These are phyloP conservation scores for Acanthosoma haemorrhoidale DNA, from an alignment of 2,888 invertebrate genomes.

Conservation along the genomic window DNA sequence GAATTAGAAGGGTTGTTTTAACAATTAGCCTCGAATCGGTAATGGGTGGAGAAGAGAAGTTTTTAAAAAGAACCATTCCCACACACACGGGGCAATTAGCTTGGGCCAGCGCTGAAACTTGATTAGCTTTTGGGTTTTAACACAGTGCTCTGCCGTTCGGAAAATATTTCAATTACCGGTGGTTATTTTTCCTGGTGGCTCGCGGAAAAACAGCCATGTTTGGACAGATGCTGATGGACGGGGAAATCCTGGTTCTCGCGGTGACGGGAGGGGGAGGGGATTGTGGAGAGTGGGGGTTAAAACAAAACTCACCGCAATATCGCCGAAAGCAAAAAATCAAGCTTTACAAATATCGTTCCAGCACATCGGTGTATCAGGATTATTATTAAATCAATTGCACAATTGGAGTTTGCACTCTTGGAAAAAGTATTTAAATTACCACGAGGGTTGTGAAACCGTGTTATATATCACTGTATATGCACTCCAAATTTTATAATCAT, in stretches of 20 bases:
- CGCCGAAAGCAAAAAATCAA: background rate
- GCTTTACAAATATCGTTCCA: background rate
- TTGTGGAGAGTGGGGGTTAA: background rate
- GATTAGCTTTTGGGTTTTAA: background rate
- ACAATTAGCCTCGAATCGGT: background rate
- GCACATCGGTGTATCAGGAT: too few species aligned
- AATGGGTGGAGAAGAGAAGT: background rate
- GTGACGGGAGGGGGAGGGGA: too few species aligned
- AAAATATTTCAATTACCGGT: conserved; percentile 3
- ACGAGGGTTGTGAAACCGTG: too few species aligned
- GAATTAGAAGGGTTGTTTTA: conserved; percentile 8
- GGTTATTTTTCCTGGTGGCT: conserved; percentile 6
- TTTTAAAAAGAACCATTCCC: conserved; percentile 4
- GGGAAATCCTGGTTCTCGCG: background rate
- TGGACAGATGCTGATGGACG: background rate
- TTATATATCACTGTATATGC: too few species aligned
- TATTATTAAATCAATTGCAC: too few species aligned
- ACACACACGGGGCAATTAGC: too few species aligned
- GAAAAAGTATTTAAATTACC: too few species aligned
- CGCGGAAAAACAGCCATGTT: background rate
- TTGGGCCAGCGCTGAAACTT: background rate
- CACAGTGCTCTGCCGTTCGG: background rate
- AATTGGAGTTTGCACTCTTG: too few species aligned
- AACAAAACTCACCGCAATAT: background rate
- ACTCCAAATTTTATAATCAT: too few species aligned